Base-by-base conservation (phyloP, 2,113 vertebrate genomes). In the Hippopotamus amphibius region DNA sequence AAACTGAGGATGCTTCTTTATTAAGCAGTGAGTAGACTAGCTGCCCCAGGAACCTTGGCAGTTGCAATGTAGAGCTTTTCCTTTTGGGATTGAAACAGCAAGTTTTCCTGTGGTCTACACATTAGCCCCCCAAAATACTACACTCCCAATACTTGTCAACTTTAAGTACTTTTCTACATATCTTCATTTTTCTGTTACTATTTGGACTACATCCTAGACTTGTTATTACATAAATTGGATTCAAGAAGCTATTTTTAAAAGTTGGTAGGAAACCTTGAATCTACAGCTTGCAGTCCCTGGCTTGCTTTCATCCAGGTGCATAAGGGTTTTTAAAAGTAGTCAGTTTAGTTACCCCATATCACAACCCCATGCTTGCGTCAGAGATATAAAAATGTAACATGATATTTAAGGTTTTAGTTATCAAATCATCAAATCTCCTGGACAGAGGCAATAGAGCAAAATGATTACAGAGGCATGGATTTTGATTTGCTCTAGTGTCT, bases 171-270 rank as follows among this genome's bases (percentile, higher is more conserved):
- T 74, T 80, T 66, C 84, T 76, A 43, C 24, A 7, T 69, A 26
- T 8, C 22, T 95, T 48, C 16, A 28, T 61, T 71, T 87, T 50
- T n/a, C 41, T 83, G 10, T 79, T 66, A 65, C n/a, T 76, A 48
- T 81, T 90, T 95, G 46, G 50, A 82, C 59, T 63, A 59, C 3
- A 74, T 53, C 13, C 53, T 66, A 81, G 46, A 68, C 8, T 65
- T 92, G 24, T 41, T 33, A 22, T 55, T 66, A 65, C 13, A 77
- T 90, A 76, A 83, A 80, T 46, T 77, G 21, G 22, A 76, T 92
- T 87, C 26, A 87, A 92, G 72, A 89, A 71, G 21, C 26, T 80
- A 65, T 87, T 85, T 91, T 84, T 50, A 79, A 61, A 65, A 93
- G 21, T 24, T 50, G 11, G 43, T 77, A 65, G 30, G 9, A 53